Conservation (phyloP, 2,113 vertebrate genomes). For the Silurus asotus region DNA sequence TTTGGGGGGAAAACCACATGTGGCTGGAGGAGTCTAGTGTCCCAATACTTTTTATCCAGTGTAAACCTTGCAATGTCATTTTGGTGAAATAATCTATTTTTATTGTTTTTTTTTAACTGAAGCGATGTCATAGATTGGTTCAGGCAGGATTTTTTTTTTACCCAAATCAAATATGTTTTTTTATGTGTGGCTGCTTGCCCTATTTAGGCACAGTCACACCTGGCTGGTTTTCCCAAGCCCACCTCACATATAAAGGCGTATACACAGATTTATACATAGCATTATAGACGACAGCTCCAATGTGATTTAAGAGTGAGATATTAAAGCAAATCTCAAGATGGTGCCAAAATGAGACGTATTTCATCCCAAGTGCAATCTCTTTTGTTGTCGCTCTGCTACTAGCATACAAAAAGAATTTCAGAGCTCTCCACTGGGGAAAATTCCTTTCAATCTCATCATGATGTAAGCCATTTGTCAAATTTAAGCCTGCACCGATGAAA, state of each 20-base stretch:
- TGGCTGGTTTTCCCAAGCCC: background rate
- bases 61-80: too few relatives aligned
- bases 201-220: background rate
- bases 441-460: background rate
- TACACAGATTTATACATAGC: background rate
- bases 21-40: too few relatives aligned
- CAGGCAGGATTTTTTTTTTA: background rate
- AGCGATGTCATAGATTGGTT: background rate
- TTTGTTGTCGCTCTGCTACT: background rate
- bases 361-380: background rate
- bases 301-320: background rate
- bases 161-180: background rate
- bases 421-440: background rate
- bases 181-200: background rate
- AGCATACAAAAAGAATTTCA: background rate
- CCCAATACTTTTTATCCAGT: too few relatives aligned
- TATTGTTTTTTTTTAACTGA: too few relatives aligned
- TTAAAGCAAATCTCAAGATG: conserved; percentile 1
- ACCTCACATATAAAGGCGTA: background rate
- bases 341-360: background rate
- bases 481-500: background rate
- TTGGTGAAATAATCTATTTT: too few relatives aligned
- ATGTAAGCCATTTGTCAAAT: background rate
- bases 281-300: background rate
- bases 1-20: too few relatives aligned